phyloP scores from a whole-genome alignment of 2,888 invertebrate species.

The Vannuccia rotundouncinata region DNA sequence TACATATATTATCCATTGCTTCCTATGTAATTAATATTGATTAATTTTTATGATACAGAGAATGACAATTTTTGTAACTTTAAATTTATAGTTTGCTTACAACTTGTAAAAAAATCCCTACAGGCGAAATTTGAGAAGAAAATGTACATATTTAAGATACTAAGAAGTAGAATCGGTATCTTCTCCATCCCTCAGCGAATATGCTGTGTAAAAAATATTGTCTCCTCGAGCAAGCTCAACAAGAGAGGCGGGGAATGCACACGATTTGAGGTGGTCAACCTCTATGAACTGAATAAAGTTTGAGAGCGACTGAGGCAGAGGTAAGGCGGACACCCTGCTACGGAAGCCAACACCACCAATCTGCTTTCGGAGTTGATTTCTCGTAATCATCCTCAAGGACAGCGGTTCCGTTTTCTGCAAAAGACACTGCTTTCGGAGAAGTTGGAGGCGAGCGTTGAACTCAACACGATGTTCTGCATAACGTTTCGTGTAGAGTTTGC shows the following conservation, averaged over 20 bases:
- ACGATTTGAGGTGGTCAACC: background rate
- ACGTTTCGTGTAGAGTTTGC: conserved; percentile 35
- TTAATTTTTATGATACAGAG: too few relatives aligned
- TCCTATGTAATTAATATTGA: too few relatives aligned
- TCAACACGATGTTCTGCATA: conserved; percentile 12
- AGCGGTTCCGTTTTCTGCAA: conserved; percentile 27
- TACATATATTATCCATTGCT: too few relatives aligned
- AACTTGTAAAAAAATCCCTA: too few relatives aligned
- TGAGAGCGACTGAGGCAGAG: background rate
- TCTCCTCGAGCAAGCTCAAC: background rate
- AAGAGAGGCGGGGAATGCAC: background rate
- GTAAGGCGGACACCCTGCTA: background rate
- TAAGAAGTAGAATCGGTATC: background rate
- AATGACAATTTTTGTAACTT: too few relatives aligned
- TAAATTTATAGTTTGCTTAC: too few relatives aligned
- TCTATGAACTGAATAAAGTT: background rate
- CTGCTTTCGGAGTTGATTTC: conserved; percentile 14
- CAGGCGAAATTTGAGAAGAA: background rate
- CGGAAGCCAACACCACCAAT: conserved; percentile 34
- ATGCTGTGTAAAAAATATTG: background rate
- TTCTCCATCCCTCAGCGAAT: background rate
- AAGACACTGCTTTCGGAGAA: background rate
- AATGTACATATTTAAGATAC: background rate
- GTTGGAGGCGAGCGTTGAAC: conserved; percentile 24
- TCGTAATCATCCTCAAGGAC: conserved; percentile 13